Conservation (phyloP, 2,888 invertebrate species). For the Galerucella pusilla region DNA sequence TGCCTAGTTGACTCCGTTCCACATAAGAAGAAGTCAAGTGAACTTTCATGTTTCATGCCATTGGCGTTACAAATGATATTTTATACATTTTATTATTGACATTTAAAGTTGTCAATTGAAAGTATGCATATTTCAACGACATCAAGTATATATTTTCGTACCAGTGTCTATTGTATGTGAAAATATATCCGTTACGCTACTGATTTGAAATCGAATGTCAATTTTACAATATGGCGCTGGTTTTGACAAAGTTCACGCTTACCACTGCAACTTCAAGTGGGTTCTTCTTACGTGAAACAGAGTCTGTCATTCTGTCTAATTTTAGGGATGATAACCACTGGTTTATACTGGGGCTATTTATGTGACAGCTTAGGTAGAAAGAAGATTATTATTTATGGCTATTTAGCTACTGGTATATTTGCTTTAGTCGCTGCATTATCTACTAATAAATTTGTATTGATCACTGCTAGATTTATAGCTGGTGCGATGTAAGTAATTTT, state of each 20-base stretch:
- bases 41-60: neutral
- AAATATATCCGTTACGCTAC: no score
- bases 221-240: no score
- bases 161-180: no score
- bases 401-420: slow-evolving; percentile 71
- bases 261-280: no score
- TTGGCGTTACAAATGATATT: neutral
- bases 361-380: slow-evolving; percentile 78
- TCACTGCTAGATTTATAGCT: slow-evolving; percentile 72
- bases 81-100: no score
- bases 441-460: slow-evolving; percentile 73
- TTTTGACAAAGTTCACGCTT: no score
- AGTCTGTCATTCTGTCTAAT: slow-evolving; percentile 22
- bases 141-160: no score
- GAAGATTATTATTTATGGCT: slow-evolving; percentile 75
- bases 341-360: slow-evolving; percentile 79
- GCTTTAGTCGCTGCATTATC: slow-evolving; percentile 73
- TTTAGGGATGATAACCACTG: slow-evolving; percentile 79
- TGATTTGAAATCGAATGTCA: no score
- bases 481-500: slow-evolving; percentile 5
- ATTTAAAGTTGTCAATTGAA: no score
- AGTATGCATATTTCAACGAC: no score
- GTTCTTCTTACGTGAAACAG: no score
- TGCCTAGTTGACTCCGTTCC: neutral
- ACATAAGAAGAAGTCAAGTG: neutral